A percentile compares a stretch with the other conserved stretches of the same genome.
These are phyloP conservation scores for Drosophila rellima DNA, from an alignment of 2,888 invertebrate genomes.

Conservation along the genomic window DNA sequence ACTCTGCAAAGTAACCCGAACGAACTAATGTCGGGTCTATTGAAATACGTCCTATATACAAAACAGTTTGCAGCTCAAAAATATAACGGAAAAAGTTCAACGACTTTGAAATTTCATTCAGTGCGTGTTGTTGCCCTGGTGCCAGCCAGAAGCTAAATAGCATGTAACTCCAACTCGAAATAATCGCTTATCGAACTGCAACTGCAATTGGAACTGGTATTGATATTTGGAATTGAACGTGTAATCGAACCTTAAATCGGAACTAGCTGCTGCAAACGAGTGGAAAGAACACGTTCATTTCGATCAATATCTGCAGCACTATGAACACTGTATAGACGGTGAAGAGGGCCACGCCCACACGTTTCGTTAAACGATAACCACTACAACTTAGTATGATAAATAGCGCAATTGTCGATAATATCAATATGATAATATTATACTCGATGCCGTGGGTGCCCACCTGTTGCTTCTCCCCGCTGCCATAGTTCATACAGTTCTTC, in stretches of 20 bases:
- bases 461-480: constrained; percentile 86
- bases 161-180: constrained; percentile 28
- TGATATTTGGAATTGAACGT: neutral
- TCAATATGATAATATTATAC: constrained; percentile 92
- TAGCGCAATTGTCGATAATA: constrained; percentile 90
- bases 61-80: constrained; percentile 4
- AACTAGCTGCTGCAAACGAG: constrained; percentile 67
- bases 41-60: constrained; percentile 8
- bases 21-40: constrained; percentile 2
- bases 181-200: constrained; percentile 7
- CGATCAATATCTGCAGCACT: constrained; percentile 91
- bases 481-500: constrained; percentile 88
- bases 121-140: constrained; percentile 31
- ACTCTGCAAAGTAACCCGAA: neutral
- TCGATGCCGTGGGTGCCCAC: constrained; percentile 93
- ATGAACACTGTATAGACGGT: constrained; percentile 90
- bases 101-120: constrained; percentile 3
- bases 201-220: constrained; percentile 2
- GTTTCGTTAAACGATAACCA: constrained; percentile 90
- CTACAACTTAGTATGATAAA: constrained; percentile 90
- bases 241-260: neutral
- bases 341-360: constrained; percentile 89
- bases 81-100: neutral
- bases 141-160: constrained; percentile 58
- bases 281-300: constrained; percentile 90